Conservation (phyloP, 2,888 invertebrate genomes). For the Aphidius colemani region DNA sequence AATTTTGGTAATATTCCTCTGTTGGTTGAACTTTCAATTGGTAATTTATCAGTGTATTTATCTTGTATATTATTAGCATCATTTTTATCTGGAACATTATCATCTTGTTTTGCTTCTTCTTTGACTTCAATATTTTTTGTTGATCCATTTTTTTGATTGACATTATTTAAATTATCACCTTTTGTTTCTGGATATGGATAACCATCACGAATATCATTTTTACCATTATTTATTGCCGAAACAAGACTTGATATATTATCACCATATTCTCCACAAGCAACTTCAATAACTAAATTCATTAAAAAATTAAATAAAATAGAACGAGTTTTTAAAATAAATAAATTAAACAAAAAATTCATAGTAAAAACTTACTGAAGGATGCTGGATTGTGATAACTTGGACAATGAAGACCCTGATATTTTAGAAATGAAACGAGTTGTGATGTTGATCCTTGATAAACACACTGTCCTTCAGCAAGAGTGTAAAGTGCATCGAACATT, state of each 20-base stretch:
- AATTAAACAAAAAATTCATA: neutral
- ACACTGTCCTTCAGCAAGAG: slow-evolving; percentile 91
- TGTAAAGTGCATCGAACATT: slow-evolving; percentile 95
- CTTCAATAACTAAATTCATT: slow-evolving; percentile 76
- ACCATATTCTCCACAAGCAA: slow-evolving; percentile 95
- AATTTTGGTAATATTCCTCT: slow-evolving; percentile 47
- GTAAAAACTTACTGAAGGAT: slow-evolving; percentile 72
- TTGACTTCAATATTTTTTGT: slow-evolving; percentile 39
- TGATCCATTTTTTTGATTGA: slow-evolving; percentile 46
- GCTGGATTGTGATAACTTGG: slow-evolving; percentile 97
- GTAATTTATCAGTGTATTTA: slow-evolving; percentile 49
- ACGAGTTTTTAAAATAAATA: neutral
- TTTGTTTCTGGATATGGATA: slow-evolving; percentile 70
- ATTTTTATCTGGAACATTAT: slow-evolving; percentile 49
- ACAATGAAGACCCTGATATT: slow-evolving; percentile 82
- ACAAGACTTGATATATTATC: slow-evolving; percentile 85
- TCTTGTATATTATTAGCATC: slow-evolving; percentile 52
- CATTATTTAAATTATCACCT: slow-evolving; percentile 61
- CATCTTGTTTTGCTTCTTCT: slow-evolving; percentile 32
- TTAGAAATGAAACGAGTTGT: slow-evolving; percentile 81
- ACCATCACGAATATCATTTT: slow-evolving; percentile 78
- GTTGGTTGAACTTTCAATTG: slow-evolving; percentile 42
- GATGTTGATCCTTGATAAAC: slow-evolving; percentile 91
- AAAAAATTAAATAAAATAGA: slow-evolving; percentile 12
- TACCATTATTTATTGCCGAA: slow-evolving; percentile 83